Conservation (phyloP, 2,797 vertebrate genomes). For the Neosalanx taihuensis region DNA sequence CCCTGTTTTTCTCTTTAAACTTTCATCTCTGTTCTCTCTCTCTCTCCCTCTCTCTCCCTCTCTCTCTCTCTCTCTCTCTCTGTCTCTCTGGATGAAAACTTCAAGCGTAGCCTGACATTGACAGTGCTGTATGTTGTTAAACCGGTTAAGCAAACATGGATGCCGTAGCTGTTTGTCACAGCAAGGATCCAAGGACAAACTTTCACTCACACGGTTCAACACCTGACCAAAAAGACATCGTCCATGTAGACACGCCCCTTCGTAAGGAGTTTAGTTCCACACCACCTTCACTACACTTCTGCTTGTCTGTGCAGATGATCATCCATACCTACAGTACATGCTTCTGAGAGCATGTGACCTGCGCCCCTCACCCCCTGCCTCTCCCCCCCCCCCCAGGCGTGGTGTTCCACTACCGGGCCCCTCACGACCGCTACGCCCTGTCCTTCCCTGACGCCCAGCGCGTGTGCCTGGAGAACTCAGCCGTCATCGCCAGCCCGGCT, state of each 20-base stretch:
- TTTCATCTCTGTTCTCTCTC: too few species aligned
- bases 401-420: conserved; percentile 91
- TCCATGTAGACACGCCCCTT: too few species aligned
- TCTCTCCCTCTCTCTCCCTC: not conserved
- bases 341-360: too few species aligned
- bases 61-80: conserved; percentile 11
- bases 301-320: conserved; percentile 12
- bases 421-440: conserved; percentile 82
- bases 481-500: conserved; percentile 77
- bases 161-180: conserved; percentile 34
- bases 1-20: not conserved
- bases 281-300: conserved; percentile 1
- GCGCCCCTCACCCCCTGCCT: not conserved
- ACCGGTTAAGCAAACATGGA: conserved; percentile 49
- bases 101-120: conserved; percentile 26
- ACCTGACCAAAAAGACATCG: too few species aligned
- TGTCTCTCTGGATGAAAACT: not conserved
- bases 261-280: too few species aligned
- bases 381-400: conserved; percentile 73
- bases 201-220: conserved; percentile 16
- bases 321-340: too few species aligned
- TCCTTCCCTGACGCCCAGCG: conserved; percentile 80
- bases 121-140: conserved; percentile 31
- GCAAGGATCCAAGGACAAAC: conserved; percentile 54
- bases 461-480: conserved; percentile 85